Evolutionary conservation across 2,888 invertebrate genomes (phyloP).

Genomic region (Pachycephus smyrnensis): DNA sequence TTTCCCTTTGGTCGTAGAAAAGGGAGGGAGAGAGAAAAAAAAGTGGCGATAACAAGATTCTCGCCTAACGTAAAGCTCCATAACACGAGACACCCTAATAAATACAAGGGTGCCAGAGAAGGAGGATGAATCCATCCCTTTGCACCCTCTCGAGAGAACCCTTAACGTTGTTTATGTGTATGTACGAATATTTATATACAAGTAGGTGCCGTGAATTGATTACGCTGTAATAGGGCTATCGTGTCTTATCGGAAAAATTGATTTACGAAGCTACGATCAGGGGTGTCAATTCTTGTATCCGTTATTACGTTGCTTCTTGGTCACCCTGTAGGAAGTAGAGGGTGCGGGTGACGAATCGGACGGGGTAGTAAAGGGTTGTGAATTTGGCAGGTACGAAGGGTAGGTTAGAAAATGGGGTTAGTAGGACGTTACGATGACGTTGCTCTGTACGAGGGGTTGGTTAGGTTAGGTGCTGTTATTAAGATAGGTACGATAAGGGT

Average conservation of each 20-base stretch:
- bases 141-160: background rate
- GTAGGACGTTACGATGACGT: too few species aligned
- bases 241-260: conserved; percentile 10
- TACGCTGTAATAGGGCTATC: background rate
- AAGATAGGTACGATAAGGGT: background rate
- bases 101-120: background rate
- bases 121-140: background rate
- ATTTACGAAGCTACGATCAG: conserved; percentile 15
- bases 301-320: background rate
- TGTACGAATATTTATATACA: background rate
- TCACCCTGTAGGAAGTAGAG: background rate
- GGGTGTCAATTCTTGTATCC: background rate
- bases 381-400: too few species aligned
- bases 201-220: background rate
- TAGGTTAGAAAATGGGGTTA: too few species aligned
- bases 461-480: background rate
- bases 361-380: background rate
- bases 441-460: too few species aligned
- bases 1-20: background rate
- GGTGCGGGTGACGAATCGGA: background rate
- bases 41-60: background rate
- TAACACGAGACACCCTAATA: background rate
- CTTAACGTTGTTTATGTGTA: background rate
- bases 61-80: background rate
- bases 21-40: background rate